Percentiles rank a stretch among this genome's conserved stretches.
Conservation (phyloP, 2,113 vertebrate genomes). For the Otocyon megalotis region DNA sequence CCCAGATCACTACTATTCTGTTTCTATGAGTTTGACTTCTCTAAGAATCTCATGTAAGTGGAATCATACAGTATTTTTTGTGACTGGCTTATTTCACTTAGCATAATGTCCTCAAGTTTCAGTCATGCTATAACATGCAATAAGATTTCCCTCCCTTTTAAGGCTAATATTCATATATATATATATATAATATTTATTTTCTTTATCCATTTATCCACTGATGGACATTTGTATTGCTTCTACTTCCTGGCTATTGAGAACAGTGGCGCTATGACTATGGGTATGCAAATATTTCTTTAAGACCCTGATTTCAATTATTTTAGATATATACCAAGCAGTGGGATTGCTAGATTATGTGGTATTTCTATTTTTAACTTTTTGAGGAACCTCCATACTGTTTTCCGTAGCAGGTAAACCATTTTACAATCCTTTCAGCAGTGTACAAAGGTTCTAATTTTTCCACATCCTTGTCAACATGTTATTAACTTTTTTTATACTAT, state of each 20-base stretch:
- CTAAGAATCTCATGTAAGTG: background rate
- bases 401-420: background rate
- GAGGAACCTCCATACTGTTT: background rate
- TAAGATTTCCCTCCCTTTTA: background rate
- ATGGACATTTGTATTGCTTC: constrained; percentile 9
- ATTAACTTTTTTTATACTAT: background rate
- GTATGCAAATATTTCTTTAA: constrained; percentile 18
- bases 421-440: constrained; percentile 15
- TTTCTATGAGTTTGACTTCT: constrained; percentile 1
- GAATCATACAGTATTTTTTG: constrained; percentile 43
- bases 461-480: background rate
- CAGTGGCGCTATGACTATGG: background rate
- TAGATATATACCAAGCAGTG: background rate
- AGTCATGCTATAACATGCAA: background rate
- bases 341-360: background rate
- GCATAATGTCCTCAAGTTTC: background rate
- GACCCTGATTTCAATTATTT: constrained; percentile 32
- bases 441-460: constrained; percentile 36
- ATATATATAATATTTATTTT: too few relatives aligned
- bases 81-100: constrained; percentile 3
- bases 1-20: background rate
- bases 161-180: background rate
- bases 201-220: background rate
- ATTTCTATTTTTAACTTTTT: constrained; percentile 17
- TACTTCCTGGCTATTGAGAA: background rate